A percentile compares a stretch with the other conserved stretches of the same genome.
Evolutionary conservation across 2,113 vertebrate species (phyloP).

Genomic region (Sebastes schlegelii): DNA sequence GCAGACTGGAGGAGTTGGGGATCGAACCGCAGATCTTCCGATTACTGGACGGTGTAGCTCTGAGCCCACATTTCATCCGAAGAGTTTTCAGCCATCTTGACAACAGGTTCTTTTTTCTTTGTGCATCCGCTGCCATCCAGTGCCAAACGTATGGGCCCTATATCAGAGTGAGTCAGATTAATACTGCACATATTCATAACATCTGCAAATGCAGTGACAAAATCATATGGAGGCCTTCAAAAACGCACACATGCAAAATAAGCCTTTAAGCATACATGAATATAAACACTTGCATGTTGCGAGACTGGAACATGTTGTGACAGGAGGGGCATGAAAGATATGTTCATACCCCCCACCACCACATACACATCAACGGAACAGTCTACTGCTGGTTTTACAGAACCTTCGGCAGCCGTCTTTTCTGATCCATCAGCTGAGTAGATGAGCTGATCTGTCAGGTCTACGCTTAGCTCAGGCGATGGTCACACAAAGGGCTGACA

Average conservation of each 20-base stretch:
- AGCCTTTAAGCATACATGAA: constrained; percentile 17
- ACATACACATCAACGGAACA: constrained; percentile 1
- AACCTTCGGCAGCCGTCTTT: constrained; percentile 50
- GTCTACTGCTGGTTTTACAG: constrained; percentile 6
- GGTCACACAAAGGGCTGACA: constrained; percentile 41
- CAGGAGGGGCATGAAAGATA: constrained; percentile 25
- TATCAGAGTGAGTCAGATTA: constrained; percentile 24
- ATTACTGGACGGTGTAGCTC: no score
- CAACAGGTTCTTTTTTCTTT: constrained; percentile 19
- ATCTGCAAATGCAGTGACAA: constrained; percentile 19
- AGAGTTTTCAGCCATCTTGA: no score
- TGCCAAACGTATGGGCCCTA: background rate
- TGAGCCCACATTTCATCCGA: no score
- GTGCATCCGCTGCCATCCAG: background rate
- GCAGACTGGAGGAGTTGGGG: no score
- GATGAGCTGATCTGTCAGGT: constrained; percentile 47
- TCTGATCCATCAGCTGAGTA: constrained; percentile 31
- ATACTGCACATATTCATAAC: constrained; percentile 1
- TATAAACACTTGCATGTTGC: constrained; percentile 24
- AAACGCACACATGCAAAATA: constrained; percentile 29
- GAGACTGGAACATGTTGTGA: constrained; percentile 35
- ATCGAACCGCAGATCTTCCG: no score
- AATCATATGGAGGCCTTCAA: constrained; percentile 10
- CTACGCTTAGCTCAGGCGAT: constrained; percentile 19
- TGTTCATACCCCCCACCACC: background rate